Evolutionary conservation across 2,797 vertebrate genomes (phyloP).

Genomic region (Lacerta viridis): DNA sequence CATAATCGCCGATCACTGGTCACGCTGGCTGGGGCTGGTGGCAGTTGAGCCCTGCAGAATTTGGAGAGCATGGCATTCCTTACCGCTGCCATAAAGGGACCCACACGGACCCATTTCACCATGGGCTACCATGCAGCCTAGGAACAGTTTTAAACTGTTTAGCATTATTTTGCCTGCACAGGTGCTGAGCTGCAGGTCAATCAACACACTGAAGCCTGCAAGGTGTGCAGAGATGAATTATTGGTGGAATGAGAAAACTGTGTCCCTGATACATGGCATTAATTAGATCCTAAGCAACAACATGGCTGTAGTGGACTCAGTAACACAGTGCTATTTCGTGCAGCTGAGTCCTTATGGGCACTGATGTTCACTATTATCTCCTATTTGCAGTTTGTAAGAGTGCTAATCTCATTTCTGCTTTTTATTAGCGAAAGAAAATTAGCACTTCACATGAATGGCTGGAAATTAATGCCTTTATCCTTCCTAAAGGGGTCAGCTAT

Average conservation of each 20-base stretch:
- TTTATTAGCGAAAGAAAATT: constrained; percentile 62
- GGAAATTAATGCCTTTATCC: constrained; percentile 54
- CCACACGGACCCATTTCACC: neutral
- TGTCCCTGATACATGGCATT: constrained; percentile 48
- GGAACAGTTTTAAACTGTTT: neutral
- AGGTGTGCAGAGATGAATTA: neutral
- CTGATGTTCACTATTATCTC: constrained; percentile 25
- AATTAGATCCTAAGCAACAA: constrained; percentile 53
- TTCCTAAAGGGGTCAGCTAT: constrained; percentile 60
- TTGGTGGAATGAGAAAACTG: constrained; percentile 27
- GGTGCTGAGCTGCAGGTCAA: neutral
- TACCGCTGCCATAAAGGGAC: no score
- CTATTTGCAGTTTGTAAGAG: constrained; percentile 42
- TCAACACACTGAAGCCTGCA: neutral
- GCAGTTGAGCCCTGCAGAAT: neutral
- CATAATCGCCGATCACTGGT: no score
- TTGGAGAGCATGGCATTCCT: no score
- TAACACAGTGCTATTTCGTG: neutral
- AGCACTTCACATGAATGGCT: constrained; percentile 54
- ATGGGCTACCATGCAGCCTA: neutral
- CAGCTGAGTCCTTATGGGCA: constrained; percentile 35
- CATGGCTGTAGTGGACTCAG: constrained; percentile 46
- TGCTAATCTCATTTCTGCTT: constrained; percentile 48
- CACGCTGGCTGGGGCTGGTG: no score
- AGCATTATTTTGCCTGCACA: neutral